phyloP scores from a whole-genome alignment of 2,113 vertebrate genomes.

The Eurystomus gularis region DNA sequence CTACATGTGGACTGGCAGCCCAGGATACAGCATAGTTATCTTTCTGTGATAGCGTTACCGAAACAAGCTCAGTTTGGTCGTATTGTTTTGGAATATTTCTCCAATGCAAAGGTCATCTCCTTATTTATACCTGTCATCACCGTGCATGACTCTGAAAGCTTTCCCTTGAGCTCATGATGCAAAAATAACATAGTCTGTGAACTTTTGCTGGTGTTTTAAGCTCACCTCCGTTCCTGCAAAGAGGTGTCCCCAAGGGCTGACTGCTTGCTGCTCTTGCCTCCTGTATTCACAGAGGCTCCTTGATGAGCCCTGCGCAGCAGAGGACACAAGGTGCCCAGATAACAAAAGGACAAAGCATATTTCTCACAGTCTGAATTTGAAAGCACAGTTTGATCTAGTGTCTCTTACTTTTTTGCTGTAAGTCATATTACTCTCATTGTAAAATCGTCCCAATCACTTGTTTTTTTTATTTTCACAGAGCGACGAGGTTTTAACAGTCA shows the following conservation, averaged over 20 bases:
- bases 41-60: not conserved
- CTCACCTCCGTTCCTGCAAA: not conserved
- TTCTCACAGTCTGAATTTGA: not conserved
- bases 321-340: not conserved
- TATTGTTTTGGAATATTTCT: not conserved
- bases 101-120: not conserved
- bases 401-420: not conserved
- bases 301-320: not conserved
- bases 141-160: not conserved
- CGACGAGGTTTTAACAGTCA: constrained; percentile 95
- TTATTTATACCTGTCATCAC: not conserved
- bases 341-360: not conserved
- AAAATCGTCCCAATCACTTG: not conserved
- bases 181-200: not conserved
- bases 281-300: not conserved
- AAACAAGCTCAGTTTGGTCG: not conserved
- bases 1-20: not conserved
- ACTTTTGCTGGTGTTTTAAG: not conserved
- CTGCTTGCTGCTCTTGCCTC: not conserved
- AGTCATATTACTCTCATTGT: not conserved
- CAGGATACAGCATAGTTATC: not conserved
- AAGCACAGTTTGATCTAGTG: not conserved
- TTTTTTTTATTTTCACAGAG: constrained; percentile 80
- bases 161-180: not conserved
- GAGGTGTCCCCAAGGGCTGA: not conserved